Evolutionary conservation across 1,140 invertebrate genomes (phyloP), one percentile per base, ranked within the genome.

Genomic region (Drosophila sucinea): DNA sequence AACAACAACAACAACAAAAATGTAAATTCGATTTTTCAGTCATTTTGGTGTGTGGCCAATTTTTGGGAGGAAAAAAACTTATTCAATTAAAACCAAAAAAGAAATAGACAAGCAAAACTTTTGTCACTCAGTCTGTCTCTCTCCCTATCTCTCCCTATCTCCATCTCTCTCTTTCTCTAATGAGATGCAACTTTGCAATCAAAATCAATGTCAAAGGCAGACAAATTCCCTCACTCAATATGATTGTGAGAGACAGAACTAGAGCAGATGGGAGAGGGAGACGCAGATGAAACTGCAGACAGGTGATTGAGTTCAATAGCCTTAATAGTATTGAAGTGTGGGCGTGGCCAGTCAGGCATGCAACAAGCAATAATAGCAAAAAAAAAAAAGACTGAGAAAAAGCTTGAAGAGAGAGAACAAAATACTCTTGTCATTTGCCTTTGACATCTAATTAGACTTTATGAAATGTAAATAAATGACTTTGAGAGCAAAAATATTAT

Each of bases 391-490:
- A 33, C 8, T 33, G 8, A 17, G 33, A 17, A 17, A 57, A 40
- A 27, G 30, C 4, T 7, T 10, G 27, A 2, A 30, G 17, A 35
- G 32, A 58, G 56, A 55, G 62, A 58, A 38, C 35, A 29, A 65
- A 70, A 62, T 55, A 69, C 47, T 69, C 17, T 27, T 51, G 56
- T 58, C 56, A 51, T 35, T 58, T 58, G 56, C 32, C 17, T 58
- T 58, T 58, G 56, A 58, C 56, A 58, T 58, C 56, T 58, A 58
- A 58, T 58, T 58, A 58, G 56, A 55, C 54, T 55, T 64, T 17
- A 60, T 51, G 60, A 67, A 51, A 57, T 56, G 29, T 30, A 57
- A 56, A 38, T 67, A 35, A 54, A 51, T 51, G 44, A 51, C 23
- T 51, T 27, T 51, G 25, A 51, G 6, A 51, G 44, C 25, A n/a